Base-by-base conservation (phyloP, 2,888 invertebrate species). In the Hirtodrosophila histrioides region DNA sequence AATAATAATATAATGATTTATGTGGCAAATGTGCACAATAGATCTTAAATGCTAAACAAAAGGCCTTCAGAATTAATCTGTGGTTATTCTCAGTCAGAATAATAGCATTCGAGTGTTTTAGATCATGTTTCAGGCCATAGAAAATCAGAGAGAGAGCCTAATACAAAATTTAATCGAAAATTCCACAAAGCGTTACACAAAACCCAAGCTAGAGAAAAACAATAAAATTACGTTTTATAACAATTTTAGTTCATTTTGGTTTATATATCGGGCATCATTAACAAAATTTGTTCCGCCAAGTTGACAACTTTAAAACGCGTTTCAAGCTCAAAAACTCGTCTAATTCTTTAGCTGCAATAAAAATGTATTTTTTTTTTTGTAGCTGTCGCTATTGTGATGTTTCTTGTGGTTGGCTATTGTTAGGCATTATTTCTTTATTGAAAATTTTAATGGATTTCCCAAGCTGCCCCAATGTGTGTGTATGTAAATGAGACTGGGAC, bases 201-300 rank as follows among this genome's bases (percentile, higher is more conserved):
- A 63, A 65, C 23, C 24, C 45, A 44, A 62, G 37, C 40, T 6
- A n/a, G 27, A 12, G 35, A 50, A 40, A 35, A 40, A 45, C 69
- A 50, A 88, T 84, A 73, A 88, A 84, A 67, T 69, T 68, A 44
- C 50, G 61, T 82, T 82, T 82, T 86, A 82, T 75, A 85, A 74
- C 85, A 73, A 76, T 75, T 87, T 86, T 63, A 67, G 85, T 74
- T 88, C 56, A 84, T 84, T 86, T 81, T 55, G 57, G 67, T 65
- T 83, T 84, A 78, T 84, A 78, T 86, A 84, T 71, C 62, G 75
- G 53, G 69, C 56, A 68, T 80, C 86, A 86, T 87, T 86, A 88
- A 80, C 75, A 76, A 80, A 83, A 83, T 88, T 77, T 55, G 88
- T 85, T 83, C 75, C 86, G 87, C 79, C 87, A 68, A 69, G 56